Percentiles rank a stretch among this genome's conserved stretches.
phyloP scores from a whole-genome alignment of 2,888 invertebrate genomes.

The Arctia plantaginis region DNA sequence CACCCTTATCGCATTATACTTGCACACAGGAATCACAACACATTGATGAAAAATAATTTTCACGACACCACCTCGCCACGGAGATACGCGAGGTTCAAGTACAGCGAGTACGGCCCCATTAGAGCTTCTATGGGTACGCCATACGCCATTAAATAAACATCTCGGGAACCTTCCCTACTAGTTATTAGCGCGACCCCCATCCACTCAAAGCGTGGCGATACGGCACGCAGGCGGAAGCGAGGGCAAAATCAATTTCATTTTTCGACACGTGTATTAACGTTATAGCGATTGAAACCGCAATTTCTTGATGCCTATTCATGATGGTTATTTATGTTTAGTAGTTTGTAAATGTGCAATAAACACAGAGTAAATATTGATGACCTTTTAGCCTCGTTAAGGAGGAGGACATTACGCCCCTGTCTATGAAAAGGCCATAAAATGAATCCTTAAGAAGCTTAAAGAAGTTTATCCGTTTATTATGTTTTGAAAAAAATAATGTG shows the following conservation, averaged over 20 bases:
- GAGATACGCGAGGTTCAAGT: constrained; percentile 43
- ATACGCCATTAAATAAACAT: constrained; percentile 86
- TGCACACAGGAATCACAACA: constrained; percentile 54
- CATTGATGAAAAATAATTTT: constrained; percentile 63
- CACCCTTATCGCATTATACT: constrained; percentile 52
- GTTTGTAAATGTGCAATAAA: constrained; percentile 41
- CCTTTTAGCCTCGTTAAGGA: constrained; percentile 9
- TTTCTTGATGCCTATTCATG: constrained; percentile 53
- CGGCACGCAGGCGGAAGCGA: constrained; percentile 82
- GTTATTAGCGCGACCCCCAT: constrained; percentile 82
- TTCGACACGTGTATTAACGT: constrained; percentile 84
- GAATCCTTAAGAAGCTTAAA: not conserved
- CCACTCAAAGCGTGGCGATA: constrained; percentile 82
- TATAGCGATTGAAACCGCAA: constrained; percentile 73
- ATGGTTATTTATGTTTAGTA: constrained; percentile 49
- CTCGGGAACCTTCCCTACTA: constrained; percentile 79
- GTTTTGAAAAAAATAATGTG: not conserved
- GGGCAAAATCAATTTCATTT: constrained; percentile 85
- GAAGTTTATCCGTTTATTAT: not conserved
- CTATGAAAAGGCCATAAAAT: not conserved
- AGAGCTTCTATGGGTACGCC: constrained; percentile 63
- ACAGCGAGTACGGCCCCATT: constrained; percentile 71
- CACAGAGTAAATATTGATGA: constrained; percentile 26
- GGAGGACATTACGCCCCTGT: not conserved
- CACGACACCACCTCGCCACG: constrained; percentile 39